Evolutionary conservation across 2,888 invertebrate species (phyloP).

Genomic region (Coelogynopora nodosa): DNA sequence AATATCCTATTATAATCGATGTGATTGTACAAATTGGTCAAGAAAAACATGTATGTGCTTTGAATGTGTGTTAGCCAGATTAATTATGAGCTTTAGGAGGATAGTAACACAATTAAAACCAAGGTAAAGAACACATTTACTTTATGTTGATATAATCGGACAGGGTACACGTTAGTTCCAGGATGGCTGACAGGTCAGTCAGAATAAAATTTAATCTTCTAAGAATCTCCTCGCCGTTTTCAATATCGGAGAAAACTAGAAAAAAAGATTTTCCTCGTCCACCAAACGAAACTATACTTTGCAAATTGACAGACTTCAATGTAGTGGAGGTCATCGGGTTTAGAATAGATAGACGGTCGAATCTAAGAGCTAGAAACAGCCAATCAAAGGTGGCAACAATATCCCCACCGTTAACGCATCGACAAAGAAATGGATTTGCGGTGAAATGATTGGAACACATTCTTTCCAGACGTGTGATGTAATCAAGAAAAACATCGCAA

Average conservation of each 20-base stretch:
- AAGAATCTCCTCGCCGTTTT: not conserved
- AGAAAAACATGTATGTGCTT: too few species aligned
- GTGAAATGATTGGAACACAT: conserved; percentile 5
- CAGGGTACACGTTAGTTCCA: not conserved
- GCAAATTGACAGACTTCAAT: not conserved
- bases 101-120: too few species aligned
- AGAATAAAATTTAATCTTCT: conserved; percentile 5
- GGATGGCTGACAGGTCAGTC: not conserved
- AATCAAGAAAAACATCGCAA: not conserved
- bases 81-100: too few species aligned
- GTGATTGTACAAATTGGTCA: too few species aligned
- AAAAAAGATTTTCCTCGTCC: not conserved
- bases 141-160: not conserved
- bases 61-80: too few species aligned
- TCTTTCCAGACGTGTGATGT: not conserved
- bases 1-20: too few species aligned
- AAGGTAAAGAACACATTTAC: too few species aligned
- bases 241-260: not conserved
- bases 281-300: conserved; percentile 1
- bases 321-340: not conserved
- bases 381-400: not conserved
- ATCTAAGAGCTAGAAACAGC: not conserved
- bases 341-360: not conserved
- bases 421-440: not conserved
- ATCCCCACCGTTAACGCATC: conserved; percentile 1